Evolutionary conservation across 2,113 vertebrate genomes (phyloP), one percentile per base, ranked within the genome.

Genomic region (Kobus ellipsiprymnus): DNA sequence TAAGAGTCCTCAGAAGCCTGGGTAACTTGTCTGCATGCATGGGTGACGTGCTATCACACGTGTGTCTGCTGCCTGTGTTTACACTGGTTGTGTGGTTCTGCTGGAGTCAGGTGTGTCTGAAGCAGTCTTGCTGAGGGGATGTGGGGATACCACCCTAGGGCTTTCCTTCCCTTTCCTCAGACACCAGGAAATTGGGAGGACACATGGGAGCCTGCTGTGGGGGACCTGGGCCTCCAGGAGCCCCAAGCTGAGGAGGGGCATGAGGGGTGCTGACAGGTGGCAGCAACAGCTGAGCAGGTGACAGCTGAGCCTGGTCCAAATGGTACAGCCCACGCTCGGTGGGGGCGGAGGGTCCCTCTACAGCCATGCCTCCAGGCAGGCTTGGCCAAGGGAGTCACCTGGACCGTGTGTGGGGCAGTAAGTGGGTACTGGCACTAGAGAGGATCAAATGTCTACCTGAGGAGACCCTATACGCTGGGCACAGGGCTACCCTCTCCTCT

Each of bases 261-360:
- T 94, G 54, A 94, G 77, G 52, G 97, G 62, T 94, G 87, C 74
- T 93, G 91, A 97, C 98, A 98, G 97, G 97, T 80, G 48, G 91
- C 36, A 25, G 82, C 46, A 52, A 87, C 96, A 98, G 98, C 98
- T 98, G 97, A 98, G 94, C 97, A 97, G 98, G 98, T 97, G 97
- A 98, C 98, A 98, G 98, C 95, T 98, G 97, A 97, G 48, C 87
- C 55, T 82, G 88, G 57, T 88, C 6, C 33, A 50, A 57, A 27
- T 44, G 48, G 71, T 6, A 1, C 2, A 29, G 82, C 60, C 60
- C n/a, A 50, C 1, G 50, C 29, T 64, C 12, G 0, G 6, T 59
- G 77, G 74, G 80, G 87, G 57, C 7, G 17, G 94, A 92, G 94
- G 84, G n/a, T 46, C 36, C 27, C 46, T 91, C 46, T 89, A 59